Evolutionary conservation across 2,797 vertebrate species (phyloP), one percentile per base, ranked within the genome.

Genomic region (Streptopelia turtur): DNA sequence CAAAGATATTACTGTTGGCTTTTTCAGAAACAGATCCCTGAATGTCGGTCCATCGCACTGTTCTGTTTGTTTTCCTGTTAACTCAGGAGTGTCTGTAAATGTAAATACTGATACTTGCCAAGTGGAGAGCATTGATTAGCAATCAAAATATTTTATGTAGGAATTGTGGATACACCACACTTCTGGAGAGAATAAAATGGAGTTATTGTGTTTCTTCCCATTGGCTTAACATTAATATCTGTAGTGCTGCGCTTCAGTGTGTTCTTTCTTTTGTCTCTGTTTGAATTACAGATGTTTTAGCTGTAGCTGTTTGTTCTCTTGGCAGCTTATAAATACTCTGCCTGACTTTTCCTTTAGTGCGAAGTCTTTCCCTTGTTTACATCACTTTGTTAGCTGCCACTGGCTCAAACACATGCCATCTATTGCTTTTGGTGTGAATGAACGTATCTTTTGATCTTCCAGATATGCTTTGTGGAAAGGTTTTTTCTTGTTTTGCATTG

Each of bases 21-120:
- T 69, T 61, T 39, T 27, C 28, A 64, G 43, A 52, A 63, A 7
- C 16, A 21, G 13, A 5, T 56, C 50, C 25, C 18, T 16, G 33
- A 41, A 13, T 11, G 21, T 47, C 35, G 22, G 4, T 35, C 21
- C 1, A 0, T 41, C 16, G 37, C 20, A 6, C 55, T 9, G 31
- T 33, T 78, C 43, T 50, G 13, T 16, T 22, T 70, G 52, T 30
- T 59, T 66, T 68, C 35, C 39, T 86, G 33, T 25, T 0, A 0
- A 8, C 50, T 41, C 24, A 12, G 63, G 25, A 52, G 17, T 14
- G 30, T 41, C 47, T 2, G 1, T 49, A 23, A 43, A 18, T 45
- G 18, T 77, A 76, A 64, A 86, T 27, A 25, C 14, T 10, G 13
- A 25, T 41, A 21, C 56, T 66, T 35, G 49, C 16, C 43, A 25